A percentile compares a stretch with the other conserved stretches of the same genome.
Evolutionary conservation across 2,797 vertebrate species (phyloP).

Genomic region (Dromococcyx pavoninus): DNA sequence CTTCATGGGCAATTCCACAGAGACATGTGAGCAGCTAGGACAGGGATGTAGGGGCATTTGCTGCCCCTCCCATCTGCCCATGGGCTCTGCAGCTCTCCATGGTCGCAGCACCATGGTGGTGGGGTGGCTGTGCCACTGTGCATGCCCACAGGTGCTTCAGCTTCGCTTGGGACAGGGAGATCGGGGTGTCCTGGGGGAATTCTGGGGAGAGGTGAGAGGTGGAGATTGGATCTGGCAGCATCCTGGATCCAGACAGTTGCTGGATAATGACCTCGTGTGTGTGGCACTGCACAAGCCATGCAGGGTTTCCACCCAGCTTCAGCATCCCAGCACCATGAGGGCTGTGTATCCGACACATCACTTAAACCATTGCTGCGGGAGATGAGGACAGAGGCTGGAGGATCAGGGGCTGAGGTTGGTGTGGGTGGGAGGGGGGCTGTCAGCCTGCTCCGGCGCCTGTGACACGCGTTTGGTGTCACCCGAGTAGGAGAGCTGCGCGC

Average conservation of each 20-base stretch:
- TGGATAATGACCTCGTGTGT: accelerated
- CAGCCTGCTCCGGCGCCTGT: background rate
- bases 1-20: accelerated
- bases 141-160: accelerated
- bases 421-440: background rate
- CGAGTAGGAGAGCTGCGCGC: background rate
- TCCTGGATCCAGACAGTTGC: background rate
- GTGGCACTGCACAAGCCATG: accelerated
- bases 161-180: accelerated
- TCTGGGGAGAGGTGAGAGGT: accelerated
- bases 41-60: accelerated
- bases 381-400: background rate
- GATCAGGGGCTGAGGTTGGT: background rate
- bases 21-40: accelerated
- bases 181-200: accelerated
- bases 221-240: background rate
- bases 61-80: accelerated
- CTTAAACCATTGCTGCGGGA: background rate
- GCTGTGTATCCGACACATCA: background rate
- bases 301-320: background rate
- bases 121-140: background rate
- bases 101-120: accelerated
- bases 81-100: accelerated
- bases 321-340: background rate
- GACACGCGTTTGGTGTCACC: slow-evolving; percentile 64